Percentiles rank a stretch among this genome's conserved stretches.
phyloP scores from a whole-genome alignment of 1,140 invertebrate species.

The Holotrichia oblita region DNA sequence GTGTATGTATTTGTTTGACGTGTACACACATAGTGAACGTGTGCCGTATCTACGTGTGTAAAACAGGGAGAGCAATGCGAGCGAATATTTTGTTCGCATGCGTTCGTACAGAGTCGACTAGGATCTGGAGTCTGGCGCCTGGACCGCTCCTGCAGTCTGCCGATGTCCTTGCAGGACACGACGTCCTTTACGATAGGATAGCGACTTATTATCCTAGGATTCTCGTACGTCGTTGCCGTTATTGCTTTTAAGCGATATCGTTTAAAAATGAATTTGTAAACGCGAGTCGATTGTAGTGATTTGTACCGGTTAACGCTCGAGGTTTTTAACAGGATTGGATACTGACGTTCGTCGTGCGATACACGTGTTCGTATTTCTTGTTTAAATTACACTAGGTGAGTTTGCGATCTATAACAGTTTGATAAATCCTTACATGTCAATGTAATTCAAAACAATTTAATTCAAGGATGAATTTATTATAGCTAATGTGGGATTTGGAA shows the following conservation, averaged over 20 bases:
- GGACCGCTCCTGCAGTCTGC: constrained; percentile 50
- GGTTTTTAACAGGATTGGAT: too few relatives aligned
- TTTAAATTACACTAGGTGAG: constrained; percentile 27
- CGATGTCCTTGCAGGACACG: constrained; percentile 46
- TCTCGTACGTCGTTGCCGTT: background rate
- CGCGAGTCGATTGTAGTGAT: background rate
- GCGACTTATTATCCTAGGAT: background rate
- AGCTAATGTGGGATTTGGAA: too few relatives aligned
- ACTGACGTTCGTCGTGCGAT: background rate
- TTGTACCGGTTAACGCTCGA: background rate
- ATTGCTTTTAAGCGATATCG: background rate
- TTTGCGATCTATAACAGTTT: background rate
- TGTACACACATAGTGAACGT: background rate
- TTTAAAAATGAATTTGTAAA: constrained; percentile 19
- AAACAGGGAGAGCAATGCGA: background rate
- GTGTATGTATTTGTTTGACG: background rate
- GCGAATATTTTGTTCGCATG: constrained; percentile 27
- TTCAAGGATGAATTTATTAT: background rate
- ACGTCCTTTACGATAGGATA: constrained; percentile 9
- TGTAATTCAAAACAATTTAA: background rate
- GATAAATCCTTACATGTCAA: background rate
- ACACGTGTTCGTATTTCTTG: constrained; percentile 13
- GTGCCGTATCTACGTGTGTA: background rate
- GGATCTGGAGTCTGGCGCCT: constrained; percentile 48
- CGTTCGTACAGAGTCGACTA: constrained; percentile 45